Evolutionary conservation across 2,888 invertebrate genomes (phyloP).

Genomic region (Fragum whitleyi): DNA sequence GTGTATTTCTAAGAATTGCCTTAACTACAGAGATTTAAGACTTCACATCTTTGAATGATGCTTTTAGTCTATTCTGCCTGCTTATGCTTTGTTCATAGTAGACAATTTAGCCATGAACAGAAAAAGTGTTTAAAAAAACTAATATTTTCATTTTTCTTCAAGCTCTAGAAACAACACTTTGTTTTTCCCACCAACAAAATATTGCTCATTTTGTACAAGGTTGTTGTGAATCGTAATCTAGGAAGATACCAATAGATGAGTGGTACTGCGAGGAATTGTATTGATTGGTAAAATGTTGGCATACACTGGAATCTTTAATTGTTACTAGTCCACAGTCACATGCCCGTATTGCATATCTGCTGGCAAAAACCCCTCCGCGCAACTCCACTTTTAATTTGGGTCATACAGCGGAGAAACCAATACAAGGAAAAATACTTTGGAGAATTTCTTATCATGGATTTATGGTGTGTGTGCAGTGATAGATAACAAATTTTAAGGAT

Average conservation of each 20-base stretch:
- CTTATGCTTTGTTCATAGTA: too few species aligned
- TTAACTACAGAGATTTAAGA: too few species aligned
- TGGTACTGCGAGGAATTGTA: conserved; percentile 14
- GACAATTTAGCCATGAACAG: too few species aligned
- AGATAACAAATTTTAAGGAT: neutral
- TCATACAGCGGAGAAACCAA: neutral
- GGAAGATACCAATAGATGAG: conserved; percentile 28
- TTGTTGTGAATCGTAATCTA: neutral
- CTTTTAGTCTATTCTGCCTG: too few species aligned
- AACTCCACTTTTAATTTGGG: conserved; percentile 9
- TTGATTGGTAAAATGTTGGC: conserved; percentile 17
- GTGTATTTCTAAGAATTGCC: too few species aligned
- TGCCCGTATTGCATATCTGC: conserved; percentile 9
- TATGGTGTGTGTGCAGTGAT: neutral
- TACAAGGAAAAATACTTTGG: neutral
- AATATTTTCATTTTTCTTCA: too few species aligned
- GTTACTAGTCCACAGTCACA: conserved; percentile 16
- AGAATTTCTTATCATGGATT: conserved; percentile 3
- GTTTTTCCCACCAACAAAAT: too few species aligned
- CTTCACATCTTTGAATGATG: too few species aligned
- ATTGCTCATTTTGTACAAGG: neutral
- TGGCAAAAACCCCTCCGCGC: neutral
- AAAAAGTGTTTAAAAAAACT: too few species aligned
- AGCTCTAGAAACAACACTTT: too few species aligned
- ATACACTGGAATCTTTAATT: conserved; percentile 26